These are phyloP conservation scores for Kuschelorhynchus macadamiae DNA, from an alignment of 2,888 invertebrate species.

Conservation along the genomic window DNA sequence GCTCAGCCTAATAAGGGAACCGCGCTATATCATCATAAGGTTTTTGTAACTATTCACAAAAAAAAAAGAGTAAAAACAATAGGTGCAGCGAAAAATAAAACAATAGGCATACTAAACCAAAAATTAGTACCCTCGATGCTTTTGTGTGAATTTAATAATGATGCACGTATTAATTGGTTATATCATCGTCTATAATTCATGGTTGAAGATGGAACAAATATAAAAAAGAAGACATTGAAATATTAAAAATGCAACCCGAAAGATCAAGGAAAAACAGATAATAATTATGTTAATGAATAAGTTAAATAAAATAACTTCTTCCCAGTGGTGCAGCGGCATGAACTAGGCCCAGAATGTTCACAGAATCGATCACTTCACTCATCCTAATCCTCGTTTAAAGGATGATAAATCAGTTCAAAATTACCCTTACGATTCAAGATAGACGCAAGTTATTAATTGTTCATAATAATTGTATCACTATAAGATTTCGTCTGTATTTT, in stretches of 20 bases:
- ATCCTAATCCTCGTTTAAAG: no score
- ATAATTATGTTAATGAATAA: not conserved
- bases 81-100: constrained; percentile 24
- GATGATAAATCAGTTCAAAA: no score
- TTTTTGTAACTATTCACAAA: constrained; percentile 28
- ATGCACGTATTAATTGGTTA: constrained; percentile 6
- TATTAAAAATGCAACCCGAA: constrained; percentile 11
- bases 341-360: no score
- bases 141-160: constrained; percentile 33
- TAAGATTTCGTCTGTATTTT: no score
- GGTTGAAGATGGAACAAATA: constrained; percentile 5
- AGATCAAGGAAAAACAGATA: constrained; percentile 17
- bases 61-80: constrained; percentile 35
- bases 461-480: no score
- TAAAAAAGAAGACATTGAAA: constrained; percentile 17
- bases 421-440: no score
- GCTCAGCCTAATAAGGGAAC: no score
- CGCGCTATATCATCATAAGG: no score
- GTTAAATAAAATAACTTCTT: no score
- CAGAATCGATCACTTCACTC: no score
- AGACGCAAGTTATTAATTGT: no score
- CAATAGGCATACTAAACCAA: constrained; percentile 39
- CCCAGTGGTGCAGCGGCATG: no score
- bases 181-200: constrained; percentile 12
- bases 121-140: constrained; percentile 36